Conservation (phyloP, 2,113 vertebrate species). For the Tragulus kanchil region DNA sequence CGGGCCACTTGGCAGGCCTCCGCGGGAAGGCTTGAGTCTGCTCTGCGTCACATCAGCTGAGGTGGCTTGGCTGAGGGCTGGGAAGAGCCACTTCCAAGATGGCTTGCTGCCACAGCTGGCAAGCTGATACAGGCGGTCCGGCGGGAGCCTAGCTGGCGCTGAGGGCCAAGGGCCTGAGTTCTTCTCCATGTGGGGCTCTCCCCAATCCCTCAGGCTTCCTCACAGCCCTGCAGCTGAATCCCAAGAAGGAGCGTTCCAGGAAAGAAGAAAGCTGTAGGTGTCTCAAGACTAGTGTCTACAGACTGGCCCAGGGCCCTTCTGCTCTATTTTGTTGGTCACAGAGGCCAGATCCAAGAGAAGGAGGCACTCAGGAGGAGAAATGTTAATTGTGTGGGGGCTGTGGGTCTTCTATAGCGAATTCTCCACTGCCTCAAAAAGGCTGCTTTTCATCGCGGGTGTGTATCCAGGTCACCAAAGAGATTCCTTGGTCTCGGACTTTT, state of each 20-base stretch:
- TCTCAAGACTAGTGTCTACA: background rate
- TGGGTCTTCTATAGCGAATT: background rate
- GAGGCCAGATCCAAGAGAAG: background rate
- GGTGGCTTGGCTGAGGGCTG: background rate
- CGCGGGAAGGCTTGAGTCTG: background rate
- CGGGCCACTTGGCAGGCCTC: background rate
- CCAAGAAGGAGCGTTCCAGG: background rate
- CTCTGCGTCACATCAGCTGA: background rate
- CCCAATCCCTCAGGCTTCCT: background rate
- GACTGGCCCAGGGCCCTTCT: background rate
- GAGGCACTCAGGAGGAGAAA: background rate
- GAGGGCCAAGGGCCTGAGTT: background rate
- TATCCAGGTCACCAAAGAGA: conserved; percentile 6
- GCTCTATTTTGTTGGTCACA: background rate
- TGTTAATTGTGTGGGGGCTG: background rate
- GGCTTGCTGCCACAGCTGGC: background rate
- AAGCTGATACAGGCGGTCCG: background rate
- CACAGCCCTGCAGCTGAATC: background rate
- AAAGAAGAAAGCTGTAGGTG: background rate
- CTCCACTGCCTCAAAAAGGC: background rate
- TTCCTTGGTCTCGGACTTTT: conserved; percentile 18
- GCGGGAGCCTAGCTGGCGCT: background rate
- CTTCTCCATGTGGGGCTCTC: background rate
- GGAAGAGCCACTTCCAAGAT: background rate
- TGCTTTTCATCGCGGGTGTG: background rate